Conservation (phyloP, 2,797 vertebrate genomes). For the Rhynchonycteris naso region DNA sequence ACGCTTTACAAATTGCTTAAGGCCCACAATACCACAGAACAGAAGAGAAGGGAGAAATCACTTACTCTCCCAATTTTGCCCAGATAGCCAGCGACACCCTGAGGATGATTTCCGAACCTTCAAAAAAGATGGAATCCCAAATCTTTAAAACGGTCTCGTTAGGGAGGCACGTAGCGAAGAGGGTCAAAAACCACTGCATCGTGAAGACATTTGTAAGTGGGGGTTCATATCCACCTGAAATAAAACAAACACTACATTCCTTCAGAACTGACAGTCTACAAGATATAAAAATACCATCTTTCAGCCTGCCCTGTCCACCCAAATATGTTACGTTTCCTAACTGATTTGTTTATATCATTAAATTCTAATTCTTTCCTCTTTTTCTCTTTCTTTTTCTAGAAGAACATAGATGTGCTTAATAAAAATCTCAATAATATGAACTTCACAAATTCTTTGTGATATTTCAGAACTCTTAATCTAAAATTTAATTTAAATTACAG, state of each 20-base stretch:
- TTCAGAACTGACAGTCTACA: background rate
- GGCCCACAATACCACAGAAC: background rate
- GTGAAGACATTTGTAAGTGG: conserved; percentile 99
- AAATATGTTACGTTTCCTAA: background rate
- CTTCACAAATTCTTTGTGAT: background rate
- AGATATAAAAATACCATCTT: background rate
- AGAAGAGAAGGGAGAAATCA: conserved; percentile 48
- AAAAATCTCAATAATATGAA: background rate
- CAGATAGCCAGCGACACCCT: conserved; percentile 97
- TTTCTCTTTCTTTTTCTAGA: background rate
- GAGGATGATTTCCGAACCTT: conserved; percentile 97
- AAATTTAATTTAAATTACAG: background rate
- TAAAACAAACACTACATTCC: background rate
- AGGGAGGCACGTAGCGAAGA: conserved; percentile 98
- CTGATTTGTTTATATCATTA: background rate
- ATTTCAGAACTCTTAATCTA: conserved; percentile 52
- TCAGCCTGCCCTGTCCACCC: background rate
- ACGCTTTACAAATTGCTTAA: background rate
- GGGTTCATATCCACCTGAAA: conserved; percentile 96
- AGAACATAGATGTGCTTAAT: background rate
- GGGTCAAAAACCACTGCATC: conserved; percentile 99
- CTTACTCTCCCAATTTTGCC: conserved; percentile 97
- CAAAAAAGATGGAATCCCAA: conserved; percentile 99
- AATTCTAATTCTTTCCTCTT: background rate
- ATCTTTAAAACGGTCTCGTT: conserved; percentile 97